Base-by-base conservation (phyloP, 2,113 vertebrate species). In the Apaloderma vittatum region DNA sequence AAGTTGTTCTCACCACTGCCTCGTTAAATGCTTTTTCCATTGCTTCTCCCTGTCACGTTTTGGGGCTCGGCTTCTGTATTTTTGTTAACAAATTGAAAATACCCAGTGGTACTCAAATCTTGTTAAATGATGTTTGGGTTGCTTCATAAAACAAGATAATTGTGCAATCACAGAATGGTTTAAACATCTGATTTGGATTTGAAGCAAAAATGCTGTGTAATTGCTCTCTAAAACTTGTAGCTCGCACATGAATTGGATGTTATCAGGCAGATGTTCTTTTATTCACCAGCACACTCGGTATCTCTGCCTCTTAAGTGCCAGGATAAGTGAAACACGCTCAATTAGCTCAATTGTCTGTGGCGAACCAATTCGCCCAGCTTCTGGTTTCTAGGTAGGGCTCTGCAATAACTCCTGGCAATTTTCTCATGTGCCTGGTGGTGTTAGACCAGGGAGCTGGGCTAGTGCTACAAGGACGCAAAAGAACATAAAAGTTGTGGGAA, bases 211-310 rank as follows among this genome's bases (percentile, higher is more conserved):
- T 46, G 52, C 67, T 88, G 36, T 26, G 66, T 90, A 97, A 91
- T 95, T 92, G 92, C 90, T 94, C 85, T 94, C 94, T 92, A 70
- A 95, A 95, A 96, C 84, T 97, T 96, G 90, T 91, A 97, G 89
- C 88, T 83, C n/a, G 49, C 83, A 70, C 77, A 78, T 4, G 61
- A 89, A 97, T 94, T 92, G 95, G 97, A 36, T 96, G 88, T 96
- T 93, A 92, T 91, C 94, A 82, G 96, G 89, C 97, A 97, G 97
- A 97, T 97, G 97, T 97, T 97, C 92, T 96, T 97, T 93, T 96
- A 95, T 97, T 98, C 96, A 93, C 45, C 90, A 97, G 95, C 94
- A 93, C 58, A 29, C 87, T 93, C 32, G 0, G 45, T 48, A 68
- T 97, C 95, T 97, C 90, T 97, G 95, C 88, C 96, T 97, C 93